phyloP scores from a whole-genome alignment of 1,140 invertebrate species.

The Bombus sylvicola region DNA sequence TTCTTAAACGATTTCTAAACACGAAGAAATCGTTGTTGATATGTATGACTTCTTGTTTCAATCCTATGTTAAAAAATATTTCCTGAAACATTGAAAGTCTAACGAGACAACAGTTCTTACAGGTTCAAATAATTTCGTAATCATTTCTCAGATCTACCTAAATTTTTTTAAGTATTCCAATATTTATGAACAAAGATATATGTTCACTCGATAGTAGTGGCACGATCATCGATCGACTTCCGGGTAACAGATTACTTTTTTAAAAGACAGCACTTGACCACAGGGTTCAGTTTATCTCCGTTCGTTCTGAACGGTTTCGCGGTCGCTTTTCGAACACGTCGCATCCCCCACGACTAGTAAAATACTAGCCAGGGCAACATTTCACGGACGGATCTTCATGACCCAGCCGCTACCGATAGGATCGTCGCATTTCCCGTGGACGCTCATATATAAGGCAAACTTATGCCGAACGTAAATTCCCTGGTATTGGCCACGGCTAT shows the following conservation, averaged over 20 bases:
- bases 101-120: too few relatives aligned
- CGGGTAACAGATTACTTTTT: conserved; percentile 25
- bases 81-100: too few relatives aligned
- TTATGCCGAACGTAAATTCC: conserved; percentile 81
- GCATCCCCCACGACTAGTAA: conserved; percentile 52
- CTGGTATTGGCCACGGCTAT: conserved; percentile 73
- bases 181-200: not conserved
- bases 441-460: conserved; percentile 80
- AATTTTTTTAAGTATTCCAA: not conserved
- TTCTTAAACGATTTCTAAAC: not conserved
- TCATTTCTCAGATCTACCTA: not conserved
- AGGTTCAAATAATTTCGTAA: not conserved
- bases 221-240: not conserved
- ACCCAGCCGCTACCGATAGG: conserved; percentile 73
- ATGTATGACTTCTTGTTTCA: too few relatives aligned
- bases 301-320: conserved; percentile 22
- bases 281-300: conserved; percentile 33
- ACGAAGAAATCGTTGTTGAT: not conserved
- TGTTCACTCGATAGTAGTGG: not conserved
- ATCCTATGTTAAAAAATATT: too few relatives aligned
- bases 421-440: conserved; percentile 83
- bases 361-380: conserved; percentile 70
- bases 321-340: conserved; percentile 19
- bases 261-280: not conserved
- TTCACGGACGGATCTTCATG: conserved; percentile 67